Evolutionary conservation across 1,140 invertebrate genomes (phyloP), one percentile per base, ranked within the genome.

Genomic region (Carcinoscorpius rotundicauda): DNA sequence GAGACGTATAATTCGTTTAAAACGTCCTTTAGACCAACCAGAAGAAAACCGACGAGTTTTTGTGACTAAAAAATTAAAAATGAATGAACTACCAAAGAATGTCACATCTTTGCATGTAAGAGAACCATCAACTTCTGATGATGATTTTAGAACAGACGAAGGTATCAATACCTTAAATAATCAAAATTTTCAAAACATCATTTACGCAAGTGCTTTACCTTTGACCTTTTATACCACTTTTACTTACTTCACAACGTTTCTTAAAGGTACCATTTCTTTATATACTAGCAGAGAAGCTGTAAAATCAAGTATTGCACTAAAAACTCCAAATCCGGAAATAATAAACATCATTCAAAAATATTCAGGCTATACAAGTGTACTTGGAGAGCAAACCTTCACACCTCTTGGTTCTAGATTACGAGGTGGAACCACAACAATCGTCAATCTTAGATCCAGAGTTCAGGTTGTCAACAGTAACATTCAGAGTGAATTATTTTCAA

Each of bases 221-320:
- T 79, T 73, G 79, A 71, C 70, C 51, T 76, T 61, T 65, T 87
- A 3, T 67, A 94, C 91, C n/a, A 94, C 91, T 0, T 92, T 90
- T 71, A 94, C 91, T 0, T 93, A 92, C 73, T 93, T 89, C 71
- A 93, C 91, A 57, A 93, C 90, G 0, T 86, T 92, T 65, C 88
- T 89, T 51, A 88, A 93, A 76, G 88, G 93, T 78, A 92, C 89
- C 2, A 82, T 91, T 59, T 91, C 89, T 1, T 93, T 91, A 78
- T 79, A 69, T 53, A 63, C 59, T 4, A 69, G 68, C 11, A 66
- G 68, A 50, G 65, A 66, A 60, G 65, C 68, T n/a, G 51, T 55
- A 48, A 62, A 61, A 63, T 69, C 68, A 5, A 65, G 62, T 56
- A 51, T 69, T 51, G 55, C 64, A 10, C 52, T 61, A 0, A 65